A percentile compares a stretch with the other conserved stretches of the same genome.
phyloP scores from a whole-genome alignment of 2,797 vertebrate genomes.

The Sebastes melanostomus region DNA sequence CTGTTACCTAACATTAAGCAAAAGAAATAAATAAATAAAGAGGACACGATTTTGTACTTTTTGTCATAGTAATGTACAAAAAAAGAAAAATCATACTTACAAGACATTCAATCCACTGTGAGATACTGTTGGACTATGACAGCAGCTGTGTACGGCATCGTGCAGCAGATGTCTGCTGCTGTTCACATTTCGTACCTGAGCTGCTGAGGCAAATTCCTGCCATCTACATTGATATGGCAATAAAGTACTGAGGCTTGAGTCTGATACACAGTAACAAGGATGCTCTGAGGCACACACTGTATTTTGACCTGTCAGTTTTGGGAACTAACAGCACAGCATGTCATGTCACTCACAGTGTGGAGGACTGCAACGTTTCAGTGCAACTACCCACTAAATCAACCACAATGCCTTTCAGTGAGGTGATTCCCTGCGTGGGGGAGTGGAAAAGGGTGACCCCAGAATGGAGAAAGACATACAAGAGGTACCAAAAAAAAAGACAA shows the following conservation, averaged over 20 bases:
- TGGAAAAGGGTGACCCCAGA: slow-evolving; percentile 82
- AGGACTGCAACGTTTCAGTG: slow-evolving; percentile 30
- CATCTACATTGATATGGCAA: slow-evolving; percentile 30
- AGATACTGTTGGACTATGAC: background rate
- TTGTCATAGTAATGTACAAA: background rate
- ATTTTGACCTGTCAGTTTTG: slow-evolving; percentile 47
- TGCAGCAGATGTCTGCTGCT: background rate
- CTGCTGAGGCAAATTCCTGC: slow-evolving; percentile 16
- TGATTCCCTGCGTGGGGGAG: slow-evolving; percentile 74
- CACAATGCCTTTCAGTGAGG: slow-evolving; percentile 60
- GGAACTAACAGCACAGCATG: slow-evolving; percentile 26
- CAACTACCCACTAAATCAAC: slow-evolving; percentile 51
- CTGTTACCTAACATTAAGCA: background rate
- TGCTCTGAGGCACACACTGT: slow-evolving; percentile 13
- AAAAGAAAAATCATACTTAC: background rate
- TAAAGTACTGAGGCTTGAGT: slow-evolving; percentile 37
- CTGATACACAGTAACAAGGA: slow-evolving; percentile 26
- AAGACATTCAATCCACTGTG: background rate
- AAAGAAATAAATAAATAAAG: background rate
- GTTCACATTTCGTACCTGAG: slow-evolving; percentile 27
- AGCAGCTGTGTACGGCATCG: background rate
- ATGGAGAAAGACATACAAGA: slow-evolving; percentile 65
- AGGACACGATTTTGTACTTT: background rate
- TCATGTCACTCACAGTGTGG: slow-evolving; percentile 40
- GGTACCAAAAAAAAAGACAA: slow-evolving; percentile 8